Evolutionary conservation across 2,888 invertebrate genomes (phyloP).

Genomic region (Nephrocerus scutellatus): DNA sequence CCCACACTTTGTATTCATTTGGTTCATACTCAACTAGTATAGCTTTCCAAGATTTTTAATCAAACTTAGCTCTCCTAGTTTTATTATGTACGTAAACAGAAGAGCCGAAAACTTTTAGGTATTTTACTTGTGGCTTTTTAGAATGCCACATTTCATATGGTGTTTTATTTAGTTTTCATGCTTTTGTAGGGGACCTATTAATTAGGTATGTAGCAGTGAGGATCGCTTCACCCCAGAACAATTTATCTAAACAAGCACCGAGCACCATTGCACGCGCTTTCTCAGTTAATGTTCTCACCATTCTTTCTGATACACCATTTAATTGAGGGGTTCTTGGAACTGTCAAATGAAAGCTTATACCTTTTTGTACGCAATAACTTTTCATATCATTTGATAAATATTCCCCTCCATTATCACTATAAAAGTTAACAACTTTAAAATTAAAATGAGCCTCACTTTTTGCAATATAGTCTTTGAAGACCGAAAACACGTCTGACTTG

Average conservation of each 20-base stretch:
- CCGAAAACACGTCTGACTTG: slow-evolving; percentile 29
- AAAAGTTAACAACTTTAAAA: slow-evolving; percentile 30
- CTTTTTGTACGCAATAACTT: slow-evolving; percentile 29
- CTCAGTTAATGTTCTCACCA: slow-evolving; percentile 37
- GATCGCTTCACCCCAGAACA: slow-evolving; percentile 39
- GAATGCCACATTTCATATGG: slow-evolving; percentile 32
- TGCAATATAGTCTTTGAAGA: slow-evolving; percentile 27
- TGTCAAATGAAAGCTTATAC: slow-evolving; percentile 35
- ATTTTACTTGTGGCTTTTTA: slow-evolving; percentile 12
- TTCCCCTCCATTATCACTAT: slow-evolving; percentile 33
- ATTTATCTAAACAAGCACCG: slow-evolving; percentile 29
- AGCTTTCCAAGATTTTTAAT: slow-evolving; percentile 13
- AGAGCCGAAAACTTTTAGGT: slow-evolving; percentile 12
- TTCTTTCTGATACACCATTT: slow-evolving; percentile 40
- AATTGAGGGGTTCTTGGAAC: slow-evolving; percentile 38
- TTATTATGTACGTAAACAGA: slow-evolving; percentile 14
- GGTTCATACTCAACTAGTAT: slow-evolving; percentile 12
- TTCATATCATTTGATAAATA: slow-evolving; percentile 32
- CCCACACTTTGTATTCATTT: slow-evolving; percentile 35
- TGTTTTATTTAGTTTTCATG: slow-evolving; percentile 32
- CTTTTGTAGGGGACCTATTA: slow-evolving; percentile 36
- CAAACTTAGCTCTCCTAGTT: slow-evolving; percentile 9
- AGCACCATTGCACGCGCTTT: slow-evolving; percentile 35
- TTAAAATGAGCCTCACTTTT: slow-evolving; percentile 26
- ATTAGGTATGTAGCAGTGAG: slow-evolving; percentile 37